Evolutionary conservation across 1,140 invertebrate genomes (phyloP).

Genomic region (Geopemphigus sp.): DNA sequence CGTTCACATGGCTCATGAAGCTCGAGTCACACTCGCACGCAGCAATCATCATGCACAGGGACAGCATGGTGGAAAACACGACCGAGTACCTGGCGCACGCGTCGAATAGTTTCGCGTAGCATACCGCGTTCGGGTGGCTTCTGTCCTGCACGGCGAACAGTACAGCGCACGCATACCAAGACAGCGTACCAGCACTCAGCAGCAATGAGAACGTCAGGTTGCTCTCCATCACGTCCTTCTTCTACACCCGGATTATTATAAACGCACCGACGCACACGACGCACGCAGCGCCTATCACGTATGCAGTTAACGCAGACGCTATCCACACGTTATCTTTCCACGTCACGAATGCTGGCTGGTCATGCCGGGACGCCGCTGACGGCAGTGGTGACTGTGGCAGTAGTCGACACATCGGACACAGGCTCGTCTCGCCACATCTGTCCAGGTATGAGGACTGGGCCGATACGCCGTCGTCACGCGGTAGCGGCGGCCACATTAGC

Average conservation of each 20-base stretch:
- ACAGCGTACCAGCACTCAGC: conserved; percentile 58
- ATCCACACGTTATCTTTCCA: conserved; percentile 58
- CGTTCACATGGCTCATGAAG: conserved; percentile 64
- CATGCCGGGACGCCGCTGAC: neutral
- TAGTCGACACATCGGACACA: neutral
- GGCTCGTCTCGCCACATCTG: neutral
- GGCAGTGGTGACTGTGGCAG: too few species aligned
- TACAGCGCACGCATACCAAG: conserved; percentile 59
- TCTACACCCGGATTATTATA: conserved; percentile 59
- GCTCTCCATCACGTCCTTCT: conserved; percentile 60
- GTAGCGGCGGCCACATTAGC: neutral
- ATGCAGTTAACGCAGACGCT: conserved; percentile 57
- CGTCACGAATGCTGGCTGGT: too few species aligned
- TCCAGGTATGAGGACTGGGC: too few species aligned
- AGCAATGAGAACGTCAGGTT: conserved; percentile 60
- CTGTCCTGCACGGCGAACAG: conserved; percentile 60
- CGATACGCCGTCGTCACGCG: too few species aligned
- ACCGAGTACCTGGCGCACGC: conserved; percentile 60
- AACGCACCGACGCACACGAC: conserved; percentile 58
- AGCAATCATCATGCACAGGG: conserved; percentile 61
- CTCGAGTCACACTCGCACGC: conserved; percentile 60
- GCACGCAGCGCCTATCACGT: conserved; percentile 57
- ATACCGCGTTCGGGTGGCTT: conserved; percentile 53
- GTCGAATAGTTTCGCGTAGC: conserved; percentile 59
- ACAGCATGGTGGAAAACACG: conserved; percentile 61